Base-by-base conservation (phyloP, 2,797 vertebrate species). In the Epinephelus coioides region DNA sequence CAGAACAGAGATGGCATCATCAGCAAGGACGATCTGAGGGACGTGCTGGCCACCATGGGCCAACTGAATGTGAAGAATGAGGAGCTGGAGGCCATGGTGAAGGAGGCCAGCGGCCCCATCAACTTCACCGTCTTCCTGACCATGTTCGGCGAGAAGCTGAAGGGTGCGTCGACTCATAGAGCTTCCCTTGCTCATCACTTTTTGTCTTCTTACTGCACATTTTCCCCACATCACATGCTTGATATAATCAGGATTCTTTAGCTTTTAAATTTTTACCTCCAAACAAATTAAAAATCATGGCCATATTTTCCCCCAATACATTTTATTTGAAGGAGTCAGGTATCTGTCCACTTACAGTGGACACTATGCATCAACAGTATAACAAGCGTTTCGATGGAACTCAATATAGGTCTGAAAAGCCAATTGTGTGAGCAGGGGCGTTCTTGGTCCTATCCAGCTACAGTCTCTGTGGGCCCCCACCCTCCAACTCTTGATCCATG, bases 81-180 rank as follows among this genome's bases (percentile, higher is more conserved):
- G 89, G 97, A 98, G 93, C 88, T 98, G 56, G 97, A 98, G 0
- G 97, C 96, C 84, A 98, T 98, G 97, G 93, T 98, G 82, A 98
- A 98, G 90, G 97, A 98, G 88, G 97, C 97, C 82, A 97, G 95
- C 9, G 97, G 97, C 43, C 97, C 97, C 83, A 98, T 98, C 93
- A 98, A 98, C 94, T 98, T 98, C 96, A 98, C 97, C 0, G 97
- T 98, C 85, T 98, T 98, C 95, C 96, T 98, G 87, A 97, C 96
- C 92, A 98, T 98, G 97, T 98, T 98, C 67, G 97, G 97, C 50
- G 97, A 98, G 96, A 98, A 98, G 95, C 96, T 98, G 83, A 98
- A 98, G 93, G 97, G 97, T 98, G 55, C 40, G 92, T 77, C 18
- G 13, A 46, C 19, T 44, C 18, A 53, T 11, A 5, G 46, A 3